These are phyloP conservation scores for Panagrolaimus sp. DNA, from an alignment of 1,140 invertebrate species.

Conservation along the genomic window DNA sequence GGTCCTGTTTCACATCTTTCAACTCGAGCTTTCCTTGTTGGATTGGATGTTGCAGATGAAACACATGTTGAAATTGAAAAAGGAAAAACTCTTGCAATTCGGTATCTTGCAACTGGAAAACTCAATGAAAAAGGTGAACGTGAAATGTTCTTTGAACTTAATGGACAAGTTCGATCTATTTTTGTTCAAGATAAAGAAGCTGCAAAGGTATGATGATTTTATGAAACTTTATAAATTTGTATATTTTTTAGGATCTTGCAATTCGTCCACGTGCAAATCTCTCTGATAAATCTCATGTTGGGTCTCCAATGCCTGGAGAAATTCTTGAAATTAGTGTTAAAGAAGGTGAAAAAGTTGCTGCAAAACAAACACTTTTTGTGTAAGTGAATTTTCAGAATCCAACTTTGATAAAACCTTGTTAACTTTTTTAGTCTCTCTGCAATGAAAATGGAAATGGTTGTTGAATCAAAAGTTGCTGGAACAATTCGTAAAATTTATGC, in stretches of 20 bases:
- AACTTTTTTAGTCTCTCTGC: too few species aligned
- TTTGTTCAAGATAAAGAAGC: conserved; percentile 69
- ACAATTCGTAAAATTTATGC: conserved; percentile 74
- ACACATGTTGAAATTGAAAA: conserved; percentile 81
- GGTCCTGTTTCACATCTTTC: conserved; percentile 91
- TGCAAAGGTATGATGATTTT: conserved; percentile 66
- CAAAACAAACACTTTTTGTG: conserved; percentile 73
- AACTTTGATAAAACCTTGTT: too few species aligned
- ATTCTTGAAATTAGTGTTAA: conserved; percentile 68
- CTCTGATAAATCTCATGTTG: conserved; percentile 77
- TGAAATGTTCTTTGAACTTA: conserved; percentile 98
- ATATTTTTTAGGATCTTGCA: conserved; percentile 4
- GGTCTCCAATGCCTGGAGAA: conserved; percentile 89
- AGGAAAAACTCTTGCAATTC: conserved; percentile 89
- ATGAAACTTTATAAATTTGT: not conserved
- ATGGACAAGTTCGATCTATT: conserved; percentile 74
- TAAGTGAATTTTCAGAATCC: too few species aligned
- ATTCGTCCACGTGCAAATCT: conserved; percentile 87
- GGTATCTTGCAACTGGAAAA: conserved; percentile 79
- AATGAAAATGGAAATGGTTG: conserved; percentile 99
- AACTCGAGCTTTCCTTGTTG: conserved; percentile 84
- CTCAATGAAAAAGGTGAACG: conserved; percentile 79
- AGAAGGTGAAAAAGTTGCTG: conserved; percentile 62
- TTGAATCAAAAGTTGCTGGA: conserved; percentile 82
- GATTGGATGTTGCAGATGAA: conserved; percentile 90